A percentile compares a stretch with the other conserved stretches of the same genome.
phyloP scores from a whole-genome alignment of 2,888 invertebrate species.

The Harpalus rufipes region DNA sequence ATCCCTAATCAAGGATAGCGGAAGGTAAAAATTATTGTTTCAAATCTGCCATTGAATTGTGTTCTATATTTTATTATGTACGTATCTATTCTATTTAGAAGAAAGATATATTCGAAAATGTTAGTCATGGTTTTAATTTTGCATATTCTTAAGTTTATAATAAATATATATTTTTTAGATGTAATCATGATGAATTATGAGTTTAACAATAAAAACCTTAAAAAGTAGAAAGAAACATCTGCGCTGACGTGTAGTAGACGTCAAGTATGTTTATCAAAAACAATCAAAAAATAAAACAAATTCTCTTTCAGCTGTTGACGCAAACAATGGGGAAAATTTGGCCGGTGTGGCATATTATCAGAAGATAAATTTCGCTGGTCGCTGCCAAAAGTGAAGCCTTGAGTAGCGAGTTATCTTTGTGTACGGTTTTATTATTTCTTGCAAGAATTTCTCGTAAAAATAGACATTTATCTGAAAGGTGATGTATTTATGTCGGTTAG shows the following conservation, averaged over 20 bases:
- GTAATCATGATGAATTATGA: background rate
- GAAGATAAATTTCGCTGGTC: background rate
- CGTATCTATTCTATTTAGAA: too few relatives aligned
- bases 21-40: too few relatives aligned
- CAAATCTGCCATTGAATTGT: too few relatives aligned
- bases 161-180: background rate
- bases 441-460: slow-evolving; percentile 46
- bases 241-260: slow-evolving; percentile 4
- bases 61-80: too few relatives aligned
- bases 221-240: slow-evolving; percentile 5
- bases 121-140: too few relatives aligned
- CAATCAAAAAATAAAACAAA: slow-evolving; percentile 38
- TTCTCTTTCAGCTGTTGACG: slow-evolving; percentile 26
- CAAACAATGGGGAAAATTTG: slow-evolving; percentile 45
- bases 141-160: too few relatives aligned
- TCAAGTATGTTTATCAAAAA: slow-evolving; percentile 16
- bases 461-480: slow-evolving; percentile 54
- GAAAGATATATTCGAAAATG: too few relatives aligned
- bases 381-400: slow-evolving; percentile 40
- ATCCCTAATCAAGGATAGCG: too few relatives aligned
- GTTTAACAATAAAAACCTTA: background rate
- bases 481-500: slow-evolving; percentile 56
- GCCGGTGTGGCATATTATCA: background rate
- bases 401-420: slow-evolving; percentile 30
- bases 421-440: slow-evolving; percentile 52